A percentile compares a stretch with the other conserved stretches of the same genome.
Evolutionary conservation across 1,140 invertebrate species (phyloP).

Genomic region (Diprion similis): DNA sequence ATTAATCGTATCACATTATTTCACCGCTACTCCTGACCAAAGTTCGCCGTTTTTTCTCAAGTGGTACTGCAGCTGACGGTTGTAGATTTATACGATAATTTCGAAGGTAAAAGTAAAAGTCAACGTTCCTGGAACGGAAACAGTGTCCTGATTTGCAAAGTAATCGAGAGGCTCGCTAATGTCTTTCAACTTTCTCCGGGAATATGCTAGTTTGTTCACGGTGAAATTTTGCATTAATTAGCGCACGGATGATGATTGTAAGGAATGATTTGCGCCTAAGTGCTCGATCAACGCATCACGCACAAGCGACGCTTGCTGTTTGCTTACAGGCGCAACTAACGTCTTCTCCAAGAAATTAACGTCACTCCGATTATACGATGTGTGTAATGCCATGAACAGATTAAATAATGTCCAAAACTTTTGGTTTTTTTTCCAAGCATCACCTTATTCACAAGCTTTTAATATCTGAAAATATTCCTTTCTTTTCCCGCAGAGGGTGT

Average conservation of each 20-base stretch:
- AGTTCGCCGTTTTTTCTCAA: too few relatives aligned
- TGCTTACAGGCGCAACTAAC: not conserved
- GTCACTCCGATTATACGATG: too few relatives aligned
- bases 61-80: too few relatives aligned
- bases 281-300: not conserved
- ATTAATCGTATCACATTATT: too few relatives aligned
- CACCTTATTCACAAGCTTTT: too few relatives aligned
- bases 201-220: not conserved
- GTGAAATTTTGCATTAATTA: not conserved
- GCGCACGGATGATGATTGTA: not conserved
- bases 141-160: conserved; percentile 2
- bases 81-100: too few relatives aligned
- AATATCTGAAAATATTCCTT: too few relatives aligned
- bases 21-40: too few relatives aligned
- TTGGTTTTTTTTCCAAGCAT: too few relatives aligned
- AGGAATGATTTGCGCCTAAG: not conserved
- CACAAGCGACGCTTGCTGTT: not conserved
- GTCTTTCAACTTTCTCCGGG: not conserved
- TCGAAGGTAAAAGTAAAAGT: not conserved
- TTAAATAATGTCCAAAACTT: too few relatives aligned
- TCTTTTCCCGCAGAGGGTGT: conserved; percentile 70
- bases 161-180: not conserved
- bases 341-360: not conserved
- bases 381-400: too few relatives aligned
- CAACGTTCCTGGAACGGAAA: not conserved